These are phyloP conservation scores for Platycheirus albimanus DNA, from an alignment of 2,888 invertebrate species.

Conservation along the genomic window DNA sequence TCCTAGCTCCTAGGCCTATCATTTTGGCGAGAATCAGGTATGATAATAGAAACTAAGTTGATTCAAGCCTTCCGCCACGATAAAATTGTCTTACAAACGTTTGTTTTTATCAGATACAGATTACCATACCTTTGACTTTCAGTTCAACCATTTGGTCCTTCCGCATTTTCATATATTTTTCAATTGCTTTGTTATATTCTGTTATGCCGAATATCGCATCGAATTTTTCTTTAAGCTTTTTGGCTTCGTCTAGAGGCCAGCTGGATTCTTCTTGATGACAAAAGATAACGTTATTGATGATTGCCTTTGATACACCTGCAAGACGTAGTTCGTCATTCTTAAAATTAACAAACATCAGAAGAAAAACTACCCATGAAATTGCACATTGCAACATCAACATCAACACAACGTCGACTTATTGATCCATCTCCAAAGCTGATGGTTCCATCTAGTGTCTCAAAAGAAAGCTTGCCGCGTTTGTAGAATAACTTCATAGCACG, in stretches of 20 bases:
- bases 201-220: slow-evolving; percentile 99
- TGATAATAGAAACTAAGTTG: no score
- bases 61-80: no score
- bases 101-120: no score
- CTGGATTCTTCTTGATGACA: slow-evolving; percentile 99
- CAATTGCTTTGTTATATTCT: slow-evolving; percentile 95
- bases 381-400: slow-evolving; percentile 89
- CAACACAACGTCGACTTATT: slow-evolving; percentile 87
- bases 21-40: no score
- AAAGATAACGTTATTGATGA: slow-evolving; percentile 97
- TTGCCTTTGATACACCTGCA: slow-evolving; percentile 93
- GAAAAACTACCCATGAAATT: slow-evolving; percentile 83
- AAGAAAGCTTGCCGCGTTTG: slow-evolving; percentile 84
- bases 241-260: slow-evolving; percentile 98
- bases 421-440: slow-evolving; percentile 85
- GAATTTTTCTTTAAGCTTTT: slow-evolving; percentile 96
- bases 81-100: no score
- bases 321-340: background rate
- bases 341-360: background rate
- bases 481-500: slow-evolving; percentile 88
- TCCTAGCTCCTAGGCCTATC: no score
- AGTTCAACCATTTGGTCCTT: slow-evolving; percentile 85
- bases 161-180: slow-evolving; percentile 87
- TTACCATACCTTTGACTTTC: slow-evolving; percentile 84
- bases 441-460: slow-evolving; percentile 88